These are phyloP conservation scores for Platycheirus albimanus DNA, from an alignment of 2,888 invertebrate species.

Conservation along the genomic window DNA sequence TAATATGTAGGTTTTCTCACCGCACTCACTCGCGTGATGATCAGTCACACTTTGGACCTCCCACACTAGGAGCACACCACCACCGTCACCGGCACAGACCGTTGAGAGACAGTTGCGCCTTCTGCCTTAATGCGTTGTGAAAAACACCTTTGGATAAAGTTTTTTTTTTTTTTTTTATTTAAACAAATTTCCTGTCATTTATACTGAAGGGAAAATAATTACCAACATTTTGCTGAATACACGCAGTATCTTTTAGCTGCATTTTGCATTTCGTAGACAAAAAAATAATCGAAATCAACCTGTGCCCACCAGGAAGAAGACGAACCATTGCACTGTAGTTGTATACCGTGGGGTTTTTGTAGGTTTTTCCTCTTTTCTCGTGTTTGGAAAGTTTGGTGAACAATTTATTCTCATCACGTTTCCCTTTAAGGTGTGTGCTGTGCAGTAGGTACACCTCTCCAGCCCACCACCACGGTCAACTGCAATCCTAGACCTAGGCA, in stretches of 20 bases:
- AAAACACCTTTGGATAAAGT: slow-evolving; percentile 43
- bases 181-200: slow-evolving; percentile 65
- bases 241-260: slow-evolving; percentile 8
- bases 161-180: no score
- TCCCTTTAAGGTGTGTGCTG: slow-evolving; percentile 47
- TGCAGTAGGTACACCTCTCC: no score
- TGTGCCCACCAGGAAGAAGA: slow-evolving; percentile 45
- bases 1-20: background rate
- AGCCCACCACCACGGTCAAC: slow-evolving; percentile 20
- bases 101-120: background rate
- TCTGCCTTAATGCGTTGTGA: background rate
- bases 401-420: slow-evolving; percentile 64
- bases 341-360: background rate
- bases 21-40: background rate
- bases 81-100: no score
- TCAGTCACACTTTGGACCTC: slow-evolving; percentile 39
- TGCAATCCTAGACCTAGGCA: slow-evolving; percentile 14
- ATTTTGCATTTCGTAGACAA: slow-evolving; percentile 19
- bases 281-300: slow-evolving; percentile 26
- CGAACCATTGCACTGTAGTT: background rate
- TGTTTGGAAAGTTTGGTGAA: slow-evolving; percentile 39
- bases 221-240: slow-evolving; percentile 43
- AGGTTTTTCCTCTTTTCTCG: slow-evolving; percentile 23
- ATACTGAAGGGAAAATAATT: slow-evolving; percentile 54
- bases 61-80: slow-evolving; percentile 16